Percentiles rank a stretch among this genome's conserved stretches.
Conservation (phyloP, 2,113 vertebrate species). For the Ahaetulla prasina region DNA sequence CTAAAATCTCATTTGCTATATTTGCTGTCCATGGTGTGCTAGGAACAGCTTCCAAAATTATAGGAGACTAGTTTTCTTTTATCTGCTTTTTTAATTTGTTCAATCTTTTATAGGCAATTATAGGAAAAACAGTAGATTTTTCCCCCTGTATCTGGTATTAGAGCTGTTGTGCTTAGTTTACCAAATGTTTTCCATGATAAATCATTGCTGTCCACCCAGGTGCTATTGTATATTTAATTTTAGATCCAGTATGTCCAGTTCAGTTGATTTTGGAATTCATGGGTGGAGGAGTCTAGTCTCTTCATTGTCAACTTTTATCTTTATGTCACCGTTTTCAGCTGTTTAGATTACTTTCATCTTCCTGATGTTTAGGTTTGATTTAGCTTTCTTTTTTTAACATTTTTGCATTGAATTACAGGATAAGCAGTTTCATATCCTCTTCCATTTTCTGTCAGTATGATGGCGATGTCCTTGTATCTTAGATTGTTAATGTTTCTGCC, state of each 20-base stretch:
- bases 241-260: neutral
- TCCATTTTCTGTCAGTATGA: neutral
- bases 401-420: neutral
- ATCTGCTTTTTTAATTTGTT: neutral
- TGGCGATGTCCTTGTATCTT: neutral
- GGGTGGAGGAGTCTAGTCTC: neutral
- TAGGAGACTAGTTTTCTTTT: neutral
- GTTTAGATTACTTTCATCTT: neutral
- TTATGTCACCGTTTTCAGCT: neutral
- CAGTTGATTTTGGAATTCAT: neutral
- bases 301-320: neutral
- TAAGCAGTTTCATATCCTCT: neutral
- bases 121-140: neutral
- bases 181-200: neutral
- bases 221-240: neutral
- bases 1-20: neutral
- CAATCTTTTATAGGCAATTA: neutral
- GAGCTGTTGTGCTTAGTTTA: neutral
- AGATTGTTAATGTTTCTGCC: neutral
- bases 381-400: neutral
- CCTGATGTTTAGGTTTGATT: neutral
- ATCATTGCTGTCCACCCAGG: neutral
- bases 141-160: neutral
- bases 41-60: neutral
- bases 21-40: neutral